Percentiles rank a stretch among this genome's conserved stretches.
Evolutionary conservation across 2,797 vertebrate species (phyloP).

Genomic region (Poliocrania exsul): DNA sequence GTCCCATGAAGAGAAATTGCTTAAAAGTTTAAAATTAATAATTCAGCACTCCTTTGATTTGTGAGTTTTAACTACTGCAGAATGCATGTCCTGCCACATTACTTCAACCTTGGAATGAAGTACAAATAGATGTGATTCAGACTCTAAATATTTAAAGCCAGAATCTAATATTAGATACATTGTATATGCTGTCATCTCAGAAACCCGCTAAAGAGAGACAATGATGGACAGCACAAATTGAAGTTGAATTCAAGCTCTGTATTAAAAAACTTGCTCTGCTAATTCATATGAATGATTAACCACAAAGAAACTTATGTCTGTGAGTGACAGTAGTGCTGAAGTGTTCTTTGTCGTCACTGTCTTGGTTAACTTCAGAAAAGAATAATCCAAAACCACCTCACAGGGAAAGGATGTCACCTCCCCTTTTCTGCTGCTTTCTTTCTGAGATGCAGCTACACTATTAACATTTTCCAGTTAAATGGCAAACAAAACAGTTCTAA

Average conservation of each 20-base stretch:
- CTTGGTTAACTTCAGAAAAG: background rate
- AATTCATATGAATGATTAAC: slow-evolving; percentile 56
- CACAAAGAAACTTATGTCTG: background rate
- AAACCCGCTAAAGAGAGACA: background rate
- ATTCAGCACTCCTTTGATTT: slow-evolving; percentile 23
- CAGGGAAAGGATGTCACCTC: background rate
- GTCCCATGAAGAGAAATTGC: background rate
- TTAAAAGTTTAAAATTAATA: slow-evolving; percentile 16
- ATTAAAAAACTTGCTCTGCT: slow-evolving; percentile 13
- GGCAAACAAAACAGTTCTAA: slow-evolving; percentile 9
- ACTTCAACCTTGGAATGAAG: slow-evolving; percentile 46
- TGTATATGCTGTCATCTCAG: slow-evolving; percentile 40
- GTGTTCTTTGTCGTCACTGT: background rate
- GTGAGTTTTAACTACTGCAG: slow-evolving; percentile 1
- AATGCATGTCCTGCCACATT: slow-evolving; percentile 5
- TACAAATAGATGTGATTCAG: slow-evolving; percentile 42
- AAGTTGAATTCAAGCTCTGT: slow-evolving; percentile 32
- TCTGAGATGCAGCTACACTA: background rate
- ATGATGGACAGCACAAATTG: slow-evolving; percentile 25
- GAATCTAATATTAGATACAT: slow-evolving; percentile 60
- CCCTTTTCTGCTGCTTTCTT: background rate
- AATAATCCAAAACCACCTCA: background rate
- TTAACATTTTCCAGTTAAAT: slow-evolving; percentile 38
- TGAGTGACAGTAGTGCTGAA: background rate
- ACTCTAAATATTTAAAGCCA: slow-evolving; percentile 60